Evolutionary conservation across 2,113 vertebrate species (phyloP).

Genomic region (Psophia crepitans): DNA sequence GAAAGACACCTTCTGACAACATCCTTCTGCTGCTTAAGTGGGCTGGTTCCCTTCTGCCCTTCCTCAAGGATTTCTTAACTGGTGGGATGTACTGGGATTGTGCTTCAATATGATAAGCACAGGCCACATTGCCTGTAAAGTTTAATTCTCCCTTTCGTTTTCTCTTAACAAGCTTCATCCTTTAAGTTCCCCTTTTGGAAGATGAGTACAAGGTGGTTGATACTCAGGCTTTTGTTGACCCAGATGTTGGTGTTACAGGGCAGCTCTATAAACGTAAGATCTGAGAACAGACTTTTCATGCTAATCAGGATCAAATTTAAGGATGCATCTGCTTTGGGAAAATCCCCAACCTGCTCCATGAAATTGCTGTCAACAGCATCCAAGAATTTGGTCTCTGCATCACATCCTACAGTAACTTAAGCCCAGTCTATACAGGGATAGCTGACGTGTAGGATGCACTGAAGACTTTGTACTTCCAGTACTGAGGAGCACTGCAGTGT

Average conservation of each 20-base stretch:
- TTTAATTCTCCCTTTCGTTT: neutral
- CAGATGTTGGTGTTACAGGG: neutral
- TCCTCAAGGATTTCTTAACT: neutral
- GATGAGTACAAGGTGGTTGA: neutral
- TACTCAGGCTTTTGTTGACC: neutral
- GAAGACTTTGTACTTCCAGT: neutral
- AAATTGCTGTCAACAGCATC: neutral
- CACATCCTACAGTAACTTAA: neutral
- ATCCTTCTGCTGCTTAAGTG: neutral
- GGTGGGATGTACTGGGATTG: neutral
- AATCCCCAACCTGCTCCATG: neutral
- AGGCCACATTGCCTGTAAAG: neutral
- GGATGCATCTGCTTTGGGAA: neutral
- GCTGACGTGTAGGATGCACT: neutral
- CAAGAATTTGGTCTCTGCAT: neutral
- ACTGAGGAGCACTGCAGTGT: neutral
- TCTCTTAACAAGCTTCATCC: neutral
- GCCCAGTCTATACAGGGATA: accelerated
- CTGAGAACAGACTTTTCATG: neutral
- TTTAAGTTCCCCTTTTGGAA: neutral
- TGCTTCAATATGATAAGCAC: neutral
- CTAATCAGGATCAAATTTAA: neutral
- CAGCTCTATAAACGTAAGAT: neutral
- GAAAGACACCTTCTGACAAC: neutral
- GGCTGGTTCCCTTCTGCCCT: neutral